These are phyloP conservation scores for Ibycter americanus DNA, from an alignment of 2,797 vertebrate species.

Conservation along the genomic window DNA sequence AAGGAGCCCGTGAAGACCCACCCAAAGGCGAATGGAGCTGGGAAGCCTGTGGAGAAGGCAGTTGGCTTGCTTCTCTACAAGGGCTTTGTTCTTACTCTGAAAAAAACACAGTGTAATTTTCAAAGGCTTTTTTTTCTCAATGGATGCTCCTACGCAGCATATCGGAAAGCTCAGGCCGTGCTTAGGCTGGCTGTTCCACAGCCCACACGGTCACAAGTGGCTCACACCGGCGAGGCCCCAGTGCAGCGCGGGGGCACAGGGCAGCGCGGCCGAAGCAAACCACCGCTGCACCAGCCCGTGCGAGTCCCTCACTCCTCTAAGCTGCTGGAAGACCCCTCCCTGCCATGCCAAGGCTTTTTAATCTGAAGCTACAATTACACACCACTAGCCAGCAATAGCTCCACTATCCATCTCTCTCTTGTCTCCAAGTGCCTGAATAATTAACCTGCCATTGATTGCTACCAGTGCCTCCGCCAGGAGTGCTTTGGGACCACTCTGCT, in stretches of 20 bases:
- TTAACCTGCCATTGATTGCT: not conserved
- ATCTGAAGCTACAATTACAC: not conserved
- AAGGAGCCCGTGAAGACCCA: not conserved
- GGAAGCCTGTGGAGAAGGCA: not conserved
- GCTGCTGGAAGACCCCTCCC: not conserved
- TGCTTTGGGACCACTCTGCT: not conserved
- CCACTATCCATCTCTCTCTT: too few species aligned
- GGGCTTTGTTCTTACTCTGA: not conserved
- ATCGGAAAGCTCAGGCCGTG: not conserved
- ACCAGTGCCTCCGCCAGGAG: not conserved
- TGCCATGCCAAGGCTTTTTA: not conserved
- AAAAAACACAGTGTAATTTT: not conserved
- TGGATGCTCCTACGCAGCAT: not conserved
- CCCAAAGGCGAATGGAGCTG: not conserved
- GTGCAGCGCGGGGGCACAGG: not conserved
- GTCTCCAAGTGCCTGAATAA: not conserved
- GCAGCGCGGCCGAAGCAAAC: not conserved
- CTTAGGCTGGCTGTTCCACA: not conserved
- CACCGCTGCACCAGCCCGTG: not conserved
- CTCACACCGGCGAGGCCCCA: not conserved
- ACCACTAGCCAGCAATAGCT: not conserved
- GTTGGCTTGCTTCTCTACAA: not conserved
- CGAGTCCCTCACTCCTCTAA: not conserved
- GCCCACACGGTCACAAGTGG: not conserved
- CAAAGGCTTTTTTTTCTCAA: not conserved